Evolutionary conservation across 2,888 invertebrate genomes (phyloP).

Genomic region (Euspilapteryx auroguttella): DNA sequence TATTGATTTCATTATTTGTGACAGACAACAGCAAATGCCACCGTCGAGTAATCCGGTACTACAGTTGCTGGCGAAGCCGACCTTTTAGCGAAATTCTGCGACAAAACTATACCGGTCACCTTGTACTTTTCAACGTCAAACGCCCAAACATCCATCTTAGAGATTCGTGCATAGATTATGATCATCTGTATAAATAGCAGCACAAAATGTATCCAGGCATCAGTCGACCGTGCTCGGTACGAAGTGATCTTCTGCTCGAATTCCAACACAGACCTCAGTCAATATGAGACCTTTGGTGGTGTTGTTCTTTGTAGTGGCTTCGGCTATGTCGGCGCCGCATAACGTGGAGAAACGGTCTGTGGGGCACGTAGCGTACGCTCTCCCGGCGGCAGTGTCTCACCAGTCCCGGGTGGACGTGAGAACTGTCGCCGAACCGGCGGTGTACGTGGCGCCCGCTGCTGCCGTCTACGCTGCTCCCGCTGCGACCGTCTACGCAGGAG

Average conservation of each 20-base stretch:
- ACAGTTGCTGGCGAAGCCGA: neutral
- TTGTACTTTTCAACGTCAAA: constrained; percentile 18
- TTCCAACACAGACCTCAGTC: constrained; percentile 35
- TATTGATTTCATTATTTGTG: too few species aligned
- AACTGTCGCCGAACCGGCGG: constrained; percentile 7
- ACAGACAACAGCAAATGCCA: constrained; percentile 20
- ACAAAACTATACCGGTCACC: neutral
- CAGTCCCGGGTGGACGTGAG: constrained; percentile 47
- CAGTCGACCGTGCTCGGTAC: constrained; percentile 26
- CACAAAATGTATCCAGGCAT: constrained; percentile 16
- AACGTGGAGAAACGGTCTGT: constrained; percentile 23
- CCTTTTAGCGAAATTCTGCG: constrained; percentile 3
- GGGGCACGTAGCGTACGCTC: constrained; percentile 16
- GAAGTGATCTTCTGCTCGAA: constrained; percentile 36
- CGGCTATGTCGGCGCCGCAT: constrained; percentile 18
- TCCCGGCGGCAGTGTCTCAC: constrained; percentile 33
- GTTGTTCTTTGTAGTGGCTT: constrained; percentile 30
- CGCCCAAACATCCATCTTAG: constrained; percentile 20
- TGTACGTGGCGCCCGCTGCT: constrained; percentile 14
- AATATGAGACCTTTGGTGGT: constrained; percentile 43
- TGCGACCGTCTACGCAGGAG: constrained; percentile 13
- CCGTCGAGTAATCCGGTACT: constrained; percentile 12
- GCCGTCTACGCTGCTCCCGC: constrained; percentile 9
- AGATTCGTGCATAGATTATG: constrained; percentile 22
- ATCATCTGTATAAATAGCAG: constrained; percentile 35